A percentile compares a stretch with the other conserved stretches of the same genome.
Conservation (phyloP, 2,888 invertebrate species). For the Tipula helvola region DNA sequence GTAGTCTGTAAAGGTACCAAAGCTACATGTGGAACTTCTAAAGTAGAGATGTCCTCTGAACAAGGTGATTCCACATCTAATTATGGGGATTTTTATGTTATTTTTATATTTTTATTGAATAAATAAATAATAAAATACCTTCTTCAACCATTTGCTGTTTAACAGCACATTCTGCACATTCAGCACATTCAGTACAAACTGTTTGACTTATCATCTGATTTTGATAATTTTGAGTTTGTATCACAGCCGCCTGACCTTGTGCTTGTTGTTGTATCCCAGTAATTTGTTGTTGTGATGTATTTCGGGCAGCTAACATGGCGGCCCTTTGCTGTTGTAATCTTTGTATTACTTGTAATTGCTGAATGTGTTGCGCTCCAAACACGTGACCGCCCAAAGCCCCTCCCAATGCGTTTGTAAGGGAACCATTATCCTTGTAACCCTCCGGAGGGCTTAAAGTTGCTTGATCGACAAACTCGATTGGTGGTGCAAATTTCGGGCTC, state of each 20-base stretch:
- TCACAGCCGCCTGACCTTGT: conserved; percentile 13
- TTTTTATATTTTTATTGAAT: neutral
- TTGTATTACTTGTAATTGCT: conserved; percentile 48
- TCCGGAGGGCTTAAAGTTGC: conserved; percentile 84
- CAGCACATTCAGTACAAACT: conserved; percentile 35
- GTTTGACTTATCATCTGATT: conserved; percentile 17
- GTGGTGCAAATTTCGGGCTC: conserved; percentile 51
- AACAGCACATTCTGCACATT: conserved; percentile 36
- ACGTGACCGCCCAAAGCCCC: conserved; percentile 48
- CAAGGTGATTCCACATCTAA: conserved; percentile 31
- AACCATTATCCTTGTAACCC: conserved; percentile 77
- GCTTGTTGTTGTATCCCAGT: conserved; percentile 11
- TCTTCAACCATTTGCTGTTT: conserved; percentile 21
- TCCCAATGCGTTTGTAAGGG: conserved; percentile 46
- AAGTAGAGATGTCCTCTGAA: conserved; percentile 28
- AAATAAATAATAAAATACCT: conserved; percentile 13
- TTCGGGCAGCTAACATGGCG: conserved; percentile 34
- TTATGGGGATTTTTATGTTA: neutral
- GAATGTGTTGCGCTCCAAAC: conserved; percentile 50
- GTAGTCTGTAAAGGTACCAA: conserved; percentile 32
- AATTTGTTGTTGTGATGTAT: conserved; percentile 17
- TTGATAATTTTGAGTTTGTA: conserved; percentile 17
- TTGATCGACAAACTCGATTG: conserved; percentile 61
- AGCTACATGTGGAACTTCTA: conserved; percentile 33
- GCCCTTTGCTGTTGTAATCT: conserved; percentile 48